phyloP scores from a whole-genome alignment of 2,888 invertebrate genomes.

The Standfussiana lucernea region DNA sequence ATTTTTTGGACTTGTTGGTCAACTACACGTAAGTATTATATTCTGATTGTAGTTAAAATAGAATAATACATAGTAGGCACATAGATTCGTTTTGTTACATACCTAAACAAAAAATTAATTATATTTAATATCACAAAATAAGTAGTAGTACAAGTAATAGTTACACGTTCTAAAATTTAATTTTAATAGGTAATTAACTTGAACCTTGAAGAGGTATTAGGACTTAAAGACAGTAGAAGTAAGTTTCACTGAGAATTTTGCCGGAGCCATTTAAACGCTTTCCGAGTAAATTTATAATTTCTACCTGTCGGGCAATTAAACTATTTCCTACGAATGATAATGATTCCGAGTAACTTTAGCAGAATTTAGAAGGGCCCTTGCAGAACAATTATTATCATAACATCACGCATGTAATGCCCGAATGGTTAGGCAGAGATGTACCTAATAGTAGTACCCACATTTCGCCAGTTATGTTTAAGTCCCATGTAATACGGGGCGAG shows the following conservation, averaged over 20 bases:
- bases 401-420: neutral
- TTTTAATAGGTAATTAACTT: conserved; percentile 48
- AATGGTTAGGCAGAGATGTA: neutral
- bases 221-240: conserved; percentile 50
- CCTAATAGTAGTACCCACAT: neutral
- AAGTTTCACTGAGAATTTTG: conserved; percentile 45
- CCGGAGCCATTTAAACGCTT: conserved; percentile 43
- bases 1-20: neutral
- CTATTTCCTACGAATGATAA: conserved; percentile 42
- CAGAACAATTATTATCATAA: neutral
- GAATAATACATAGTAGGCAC: neutral
- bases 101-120: conserved; percentile 4
- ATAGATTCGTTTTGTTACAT: neutral
- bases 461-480: neutral
- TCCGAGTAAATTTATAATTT: conserved; percentile 44
- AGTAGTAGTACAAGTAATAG: conserved; percentile 16
- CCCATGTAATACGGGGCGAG: neutral
- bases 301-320: conserved; percentile 51
- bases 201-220: conserved; percentile 47
- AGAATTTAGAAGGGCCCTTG: neutral
- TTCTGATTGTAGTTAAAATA: neutral
- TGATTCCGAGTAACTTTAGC: conserved; percentile 4
- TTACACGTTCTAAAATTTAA: conserved; percentile 41
- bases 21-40: neutral
- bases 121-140: conserved; percentile 5